Evolutionary conservation across 2,113 vertebrate species (phyloP), one percentile per base, ranked within the genome.

Genomic region (Hippocampus abdominalis): DNA sequence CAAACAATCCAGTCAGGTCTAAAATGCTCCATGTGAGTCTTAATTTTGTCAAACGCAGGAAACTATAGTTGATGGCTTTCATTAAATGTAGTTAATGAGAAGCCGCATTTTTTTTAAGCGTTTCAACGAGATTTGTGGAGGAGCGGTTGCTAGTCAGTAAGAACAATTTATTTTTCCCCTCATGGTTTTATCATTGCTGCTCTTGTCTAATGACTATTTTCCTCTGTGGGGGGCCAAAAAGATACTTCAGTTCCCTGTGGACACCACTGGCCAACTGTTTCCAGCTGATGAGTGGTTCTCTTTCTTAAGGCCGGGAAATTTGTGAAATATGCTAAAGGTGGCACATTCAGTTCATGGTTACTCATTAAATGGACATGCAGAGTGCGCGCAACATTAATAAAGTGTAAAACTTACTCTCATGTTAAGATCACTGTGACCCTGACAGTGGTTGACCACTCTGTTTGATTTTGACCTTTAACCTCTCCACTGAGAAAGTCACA

Each of bases 71-170:
- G n/a, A n/a, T n/a, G n/a, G n/a, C n/a, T n/a, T n/a, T n/a, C n/a
- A n/a, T n/a, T n/a, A n/a, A n/a, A n/a, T n/a, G n/a, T n/a, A n/a
- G n/a, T n/a, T n/a, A n/a, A n/a, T n/a, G n/a, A n/a, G n/a, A n/a
- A n/a, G n/a, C n/a, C 3, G 42, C 13, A 69, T 72, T 77, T 81
- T 69, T 70, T 74, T 72, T 76, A 76, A 66, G 76, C 76, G 32
- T 82, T 84, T 86, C 81, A 78, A 84, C 74, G 71, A 86, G 76
- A 77, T 81, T 81, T 87, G 85, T 79, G 78, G 82, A 83, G 81
- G 79, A 77, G 69, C n/a, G 10, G 78, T 78, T 67, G 49, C 71
- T 81, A 53, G 76, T 75, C 48, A 73, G 66, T 76, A 65, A 83
- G 60, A 69, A 81, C 40, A 73, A 75, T 80, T 77, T 40, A 73